A percentile compares a stretch with the other conserved stretches of the same genome.
These are phyloP conservation scores for Agelastica alni DNA, from an alignment of 2,888 invertebrate genomes.

Conservation along the genomic window DNA sequence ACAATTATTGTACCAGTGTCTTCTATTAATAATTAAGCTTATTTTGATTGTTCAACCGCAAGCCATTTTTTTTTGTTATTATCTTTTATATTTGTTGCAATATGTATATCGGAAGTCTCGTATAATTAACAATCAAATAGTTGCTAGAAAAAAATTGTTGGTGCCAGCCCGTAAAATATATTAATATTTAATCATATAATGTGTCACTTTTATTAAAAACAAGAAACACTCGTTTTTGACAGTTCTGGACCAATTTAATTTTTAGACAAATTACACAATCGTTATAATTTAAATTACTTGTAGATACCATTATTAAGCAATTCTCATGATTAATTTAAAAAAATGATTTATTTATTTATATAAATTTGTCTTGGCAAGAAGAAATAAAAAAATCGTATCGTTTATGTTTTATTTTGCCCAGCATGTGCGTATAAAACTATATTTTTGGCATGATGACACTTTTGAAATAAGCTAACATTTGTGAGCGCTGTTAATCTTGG, in stretches of 20 bases:
- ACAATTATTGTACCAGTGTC: too few relatives aligned
- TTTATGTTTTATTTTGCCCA: slow-evolving; percentile 39
- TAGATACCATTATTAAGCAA: slow-evolving; percentile 16
- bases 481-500: slow-evolving; percentile 47
- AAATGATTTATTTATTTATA: slow-evolving; percentile 27
- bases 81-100: too few relatives aligned
- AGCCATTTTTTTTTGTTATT: too few relatives aligned
- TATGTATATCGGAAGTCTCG: too few relatives aligned
- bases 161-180: too few relatives aligned
- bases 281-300: slow-evolving; percentile 12
- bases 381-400: slow-evolving; percentile 30
- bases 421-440: slow-evolving; percentile 42
- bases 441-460: slow-evolving; percentile 48
- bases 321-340: slow-evolving; percentile 19
- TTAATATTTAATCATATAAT: too few relatives aligned
- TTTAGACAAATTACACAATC: neutral
- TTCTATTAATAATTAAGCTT: too few relatives aligned
- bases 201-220: too few relatives aligned
- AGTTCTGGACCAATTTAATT: slow-evolving; percentile 1
- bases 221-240: too few relatives aligned
- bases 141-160: too few relatives aligned
- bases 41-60: too few relatives aligned
- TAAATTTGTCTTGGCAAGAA: slow-evolving; percentile 29
- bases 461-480: slow-evolving; percentile 49
- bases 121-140: too few relatives aligned